These are phyloP conservation scores for Chrysogorgia sp. DNA, from an alignment of 92 coral and sea anemone species.

Conservation along the genomic window DNA sequence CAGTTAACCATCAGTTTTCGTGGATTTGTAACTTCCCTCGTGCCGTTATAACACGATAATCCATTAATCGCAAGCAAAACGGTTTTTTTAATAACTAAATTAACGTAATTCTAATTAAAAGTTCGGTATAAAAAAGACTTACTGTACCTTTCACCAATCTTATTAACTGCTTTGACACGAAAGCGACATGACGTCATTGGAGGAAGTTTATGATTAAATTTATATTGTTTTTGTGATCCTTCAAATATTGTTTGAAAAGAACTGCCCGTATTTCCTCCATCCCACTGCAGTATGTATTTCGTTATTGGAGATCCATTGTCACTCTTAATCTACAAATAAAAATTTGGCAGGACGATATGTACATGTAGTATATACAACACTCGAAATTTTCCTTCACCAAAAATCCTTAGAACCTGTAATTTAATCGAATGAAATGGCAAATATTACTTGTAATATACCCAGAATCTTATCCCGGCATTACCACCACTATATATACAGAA, in stretches of 20 bases:
- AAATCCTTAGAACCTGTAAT: too few species aligned
- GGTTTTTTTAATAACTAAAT: too few species aligned
- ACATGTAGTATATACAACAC: neutral
- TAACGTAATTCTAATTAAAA: too few species aligned
- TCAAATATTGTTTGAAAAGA: conserved; percentile 65
- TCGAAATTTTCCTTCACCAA: too few species aligned
- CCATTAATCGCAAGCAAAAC: too few species aligned
- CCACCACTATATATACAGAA: too few species aligned
- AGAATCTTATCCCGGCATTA: too few species aligned
- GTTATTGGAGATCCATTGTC: conserved; percentile 93
- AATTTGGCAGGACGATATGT: neutral
- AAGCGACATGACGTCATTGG: conserved; percentile 87
- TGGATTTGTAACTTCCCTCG: too few species aligned
- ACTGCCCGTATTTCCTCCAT: conserved; percentile 74
- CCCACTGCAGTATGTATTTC: conserved; percentile 80
- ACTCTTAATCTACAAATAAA: conserved; percentile 61
- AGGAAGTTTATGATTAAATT: conserved; percentile 80
- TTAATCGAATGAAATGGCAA: too few species aligned
- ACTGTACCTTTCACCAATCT: conserved; percentile 84
- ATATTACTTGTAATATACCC: too few species aligned
- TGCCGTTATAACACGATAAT: too few species aligned
- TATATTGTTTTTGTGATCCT: conserved; percentile 77
- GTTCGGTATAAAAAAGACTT: neutral
- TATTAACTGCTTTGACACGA: conserved; percentile 84
- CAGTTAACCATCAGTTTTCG: too few species aligned